phyloP scores from a whole-genome alignment of 2,888 invertebrate genomes.

The Andrena trimmerana region DNA sequence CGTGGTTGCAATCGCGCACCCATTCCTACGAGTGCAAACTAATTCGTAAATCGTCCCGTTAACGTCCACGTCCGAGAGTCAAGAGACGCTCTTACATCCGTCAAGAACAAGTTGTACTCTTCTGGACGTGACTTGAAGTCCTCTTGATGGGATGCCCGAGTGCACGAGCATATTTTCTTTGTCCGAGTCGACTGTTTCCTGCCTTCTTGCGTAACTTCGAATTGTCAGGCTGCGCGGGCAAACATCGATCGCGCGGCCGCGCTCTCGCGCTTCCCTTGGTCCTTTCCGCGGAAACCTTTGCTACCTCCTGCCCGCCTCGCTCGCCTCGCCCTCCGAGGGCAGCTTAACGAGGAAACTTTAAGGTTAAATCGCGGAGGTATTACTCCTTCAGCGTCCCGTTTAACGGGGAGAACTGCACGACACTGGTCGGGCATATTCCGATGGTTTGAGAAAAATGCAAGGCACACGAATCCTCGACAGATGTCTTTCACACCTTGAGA shows the following conservation, averaged over 20 bases:
- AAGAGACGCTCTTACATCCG: slow-evolving; percentile 63
- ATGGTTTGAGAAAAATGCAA: background rate
- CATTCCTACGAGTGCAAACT: slow-evolving; percentile 69
- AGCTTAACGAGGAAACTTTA: slow-evolving; percentile 71
- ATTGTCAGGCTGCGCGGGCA: slow-evolving; percentile 46
- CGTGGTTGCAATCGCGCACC: slow-evolving; percentile 61
- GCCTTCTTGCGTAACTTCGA: slow-evolving; percentile 37
- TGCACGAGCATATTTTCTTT: slow-evolving; percentile 56
- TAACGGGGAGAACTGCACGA: slow-evolving; percentile 24
- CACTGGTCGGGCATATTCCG: background rate
- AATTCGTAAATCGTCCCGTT: slow-evolving; percentile 73
- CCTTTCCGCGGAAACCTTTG: slow-evolving; percentile 51
- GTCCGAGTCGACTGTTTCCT: slow-evolving; percentile 29
- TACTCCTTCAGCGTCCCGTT: slow-evolving; percentile 50
- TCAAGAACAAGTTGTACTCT: slow-evolving; percentile 71
- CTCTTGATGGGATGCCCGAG: slow-evolving; percentile 61
- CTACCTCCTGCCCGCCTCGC: background rate
- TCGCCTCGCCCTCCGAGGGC: too few species aligned
- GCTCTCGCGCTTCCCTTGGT: slow-evolving; percentile 31
- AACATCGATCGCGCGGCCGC: slow-evolving; percentile 58
- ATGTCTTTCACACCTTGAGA: background rate
- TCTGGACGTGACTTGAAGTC: slow-evolving; percentile 63
- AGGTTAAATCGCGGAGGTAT: slow-evolving; percentile 52
- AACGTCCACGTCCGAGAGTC: slow-evolving; percentile 54
- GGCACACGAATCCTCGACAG: background rate